Evolutionary conservation across 2,888 invertebrate species (phyloP).

Genomic region (Himalopsyche japonica): DNA sequence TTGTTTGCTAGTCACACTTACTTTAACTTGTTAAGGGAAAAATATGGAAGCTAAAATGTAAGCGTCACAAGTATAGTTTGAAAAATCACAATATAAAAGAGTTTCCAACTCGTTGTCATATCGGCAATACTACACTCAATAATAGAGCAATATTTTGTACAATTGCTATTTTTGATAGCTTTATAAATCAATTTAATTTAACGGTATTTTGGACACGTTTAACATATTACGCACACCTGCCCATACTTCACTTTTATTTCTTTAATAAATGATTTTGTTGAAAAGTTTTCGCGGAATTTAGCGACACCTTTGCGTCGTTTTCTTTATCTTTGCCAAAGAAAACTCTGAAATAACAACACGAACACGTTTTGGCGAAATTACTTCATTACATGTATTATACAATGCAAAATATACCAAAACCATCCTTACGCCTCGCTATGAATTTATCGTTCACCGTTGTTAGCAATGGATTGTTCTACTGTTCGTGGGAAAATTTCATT

Average conservation of each 20-base stretch:
- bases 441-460: conserved; percentile 14
- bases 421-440: conserved; percentile 2
- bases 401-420: conserved; percentile 6
- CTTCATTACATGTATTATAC: not conserved
- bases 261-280: not conserved
- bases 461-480: not conserved
- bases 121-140: no score
- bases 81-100: no score
- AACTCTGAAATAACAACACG: not conserved
- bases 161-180: no score
- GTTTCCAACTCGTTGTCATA: no score
- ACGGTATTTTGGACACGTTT: no score
- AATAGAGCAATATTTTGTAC: no score
- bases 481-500: conserved; percentile 5
- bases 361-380: conserved; percentile 20
- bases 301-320: conserved; percentile 1
- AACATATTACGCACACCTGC: no score
- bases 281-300: not conserved
- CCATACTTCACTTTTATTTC: not conserved
- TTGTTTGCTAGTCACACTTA: no score
- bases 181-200: no score
- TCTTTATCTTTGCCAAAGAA: conserved; percentile 16
- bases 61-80: no score
- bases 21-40: no score
- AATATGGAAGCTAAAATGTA: no score